A percentile compares a stretch with the other conserved stretches of the same genome.
These are phyloP conservation scores for Nematolebias whitei DNA, from an alignment of 2,113 vertebrate genomes.

Conservation along the genomic window DNA sequence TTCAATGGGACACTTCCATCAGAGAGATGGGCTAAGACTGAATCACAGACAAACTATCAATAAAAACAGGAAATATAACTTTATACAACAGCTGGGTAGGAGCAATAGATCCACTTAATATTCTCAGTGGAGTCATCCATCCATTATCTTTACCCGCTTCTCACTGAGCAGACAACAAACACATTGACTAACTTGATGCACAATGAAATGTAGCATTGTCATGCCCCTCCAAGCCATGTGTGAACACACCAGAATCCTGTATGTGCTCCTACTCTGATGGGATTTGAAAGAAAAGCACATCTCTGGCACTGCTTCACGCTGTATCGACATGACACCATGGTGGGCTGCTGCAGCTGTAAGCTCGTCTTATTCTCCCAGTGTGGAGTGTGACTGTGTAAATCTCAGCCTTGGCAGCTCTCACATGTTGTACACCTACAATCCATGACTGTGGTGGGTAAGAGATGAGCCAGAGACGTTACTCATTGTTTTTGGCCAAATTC, in stretches of 20 bases:
- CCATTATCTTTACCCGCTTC: too few species aligned
- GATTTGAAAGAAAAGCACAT: background rate
- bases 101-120: background rate
- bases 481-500: too few species aligned
- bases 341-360: constrained; percentile 36
- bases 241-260: constrained; percentile 7
- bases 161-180: too few species aligned
- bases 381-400: constrained; percentile 25
- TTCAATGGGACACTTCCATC: constrained; percentile 40
- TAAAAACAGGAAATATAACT: background rate
- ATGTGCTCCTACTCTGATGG: background rate
- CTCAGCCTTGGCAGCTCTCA: constrained; percentile 13
- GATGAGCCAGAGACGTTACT: constrained; percentile 3
- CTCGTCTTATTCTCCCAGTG: constrained; percentile 37
- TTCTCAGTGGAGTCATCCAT: too few species aligned
- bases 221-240: constrained; percentile 19
- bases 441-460: background rate
- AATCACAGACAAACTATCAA: constrained; percentile 5
- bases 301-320: constrained; percentile 2
- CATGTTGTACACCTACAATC: constrained; percentile 28
- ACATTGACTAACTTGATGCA: too few species aligned
- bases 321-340: constrained; percentile 33
- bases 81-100: background rate
- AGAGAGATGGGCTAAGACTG: constrained; percentile 24
- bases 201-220: background rate